A percentile compares a stretch with the other conserved stretches of the same genome.
Evolutionary conservation across 1,140 invertebrate genomes (phyloP).

Genomic region (Aphaenogaster rudis): DNA sequence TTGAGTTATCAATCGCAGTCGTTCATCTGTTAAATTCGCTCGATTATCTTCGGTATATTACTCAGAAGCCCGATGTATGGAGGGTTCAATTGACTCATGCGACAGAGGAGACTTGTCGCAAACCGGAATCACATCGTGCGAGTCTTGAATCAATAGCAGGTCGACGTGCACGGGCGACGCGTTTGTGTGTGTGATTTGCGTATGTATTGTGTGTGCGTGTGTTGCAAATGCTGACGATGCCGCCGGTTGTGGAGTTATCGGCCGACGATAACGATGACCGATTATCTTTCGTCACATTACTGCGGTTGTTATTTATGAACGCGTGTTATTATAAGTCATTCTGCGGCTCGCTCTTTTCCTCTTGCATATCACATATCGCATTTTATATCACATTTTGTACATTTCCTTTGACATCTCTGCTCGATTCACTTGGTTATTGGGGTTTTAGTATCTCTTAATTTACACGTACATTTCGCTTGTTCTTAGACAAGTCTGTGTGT

Average conservation of each 20-base stretch:
- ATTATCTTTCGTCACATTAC: slow-evolving; percentile 77
- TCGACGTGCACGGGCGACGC: neutral
- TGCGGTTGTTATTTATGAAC: slow-evolving; percentile 71
- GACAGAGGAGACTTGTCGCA: slow-evolving; percentile 15
- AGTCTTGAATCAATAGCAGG: slow-evolving; percentile 64
- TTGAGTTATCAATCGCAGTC: neutral
- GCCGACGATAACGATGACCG: slow-evolving; percentile 72
- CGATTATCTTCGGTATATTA: slow-evolving; percentile 13
- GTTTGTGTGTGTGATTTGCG: neutral
- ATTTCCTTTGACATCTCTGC: neutral
- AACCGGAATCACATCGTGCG: slow-evolving; percentile 53
- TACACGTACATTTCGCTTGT: neutral
- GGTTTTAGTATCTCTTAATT: neutral
- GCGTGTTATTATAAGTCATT: slow-evolving; percentile 6
- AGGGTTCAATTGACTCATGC: slow-evolving; percentile 33
- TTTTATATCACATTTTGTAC: neutral
- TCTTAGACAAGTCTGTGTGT: neutral
- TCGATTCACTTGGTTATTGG: neutral
- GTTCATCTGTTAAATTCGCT: slow-evolving; percentile 28
- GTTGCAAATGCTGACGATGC: slow-evolving; percentile 38
- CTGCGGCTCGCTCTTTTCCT: slow-evolving; percentile 7
- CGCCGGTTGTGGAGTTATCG: slow-evolving; percentile 69
- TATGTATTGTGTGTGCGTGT: neutral
- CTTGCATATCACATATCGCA: neutral
- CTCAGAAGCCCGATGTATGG: slow-evolving; percentile 29